Conservation (phyloP, 2,113 vertebrate genomes). For the Fulmarus glacialis region DNA sequence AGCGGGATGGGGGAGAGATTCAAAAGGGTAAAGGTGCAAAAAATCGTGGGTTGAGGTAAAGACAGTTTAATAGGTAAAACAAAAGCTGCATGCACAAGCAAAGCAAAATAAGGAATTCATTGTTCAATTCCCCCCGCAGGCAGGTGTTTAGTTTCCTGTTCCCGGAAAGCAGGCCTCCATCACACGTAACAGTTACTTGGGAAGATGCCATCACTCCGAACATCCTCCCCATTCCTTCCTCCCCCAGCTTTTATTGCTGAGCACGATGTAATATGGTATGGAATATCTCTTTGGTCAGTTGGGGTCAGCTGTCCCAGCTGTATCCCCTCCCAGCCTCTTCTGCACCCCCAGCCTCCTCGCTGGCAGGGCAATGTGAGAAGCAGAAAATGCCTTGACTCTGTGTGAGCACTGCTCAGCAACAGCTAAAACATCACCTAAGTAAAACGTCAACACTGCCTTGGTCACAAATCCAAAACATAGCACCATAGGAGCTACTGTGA, state of each 20-base stretch:
- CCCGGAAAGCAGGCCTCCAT: background rate
- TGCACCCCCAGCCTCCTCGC: background rate
- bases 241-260: background rate
- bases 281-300: background rate
- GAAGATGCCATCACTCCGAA: background rate
- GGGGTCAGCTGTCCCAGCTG: background rate
- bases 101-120: background rate
- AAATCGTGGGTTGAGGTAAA: background rate
- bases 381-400: background rate
- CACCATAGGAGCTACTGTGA: background rate
- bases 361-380: background rate
- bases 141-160: background rate
- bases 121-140: background rate
- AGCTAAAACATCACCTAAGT: background rate
- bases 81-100: background rate
- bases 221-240: background rate
- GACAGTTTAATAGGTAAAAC: background rate
- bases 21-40: background rate
- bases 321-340: background rate
- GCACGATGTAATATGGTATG: fast-evolving
- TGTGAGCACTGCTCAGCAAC: background rate
- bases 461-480: background rate
- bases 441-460: background rate
- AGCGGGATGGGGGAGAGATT: background rate
- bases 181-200: fast-evolving